These are phyloP conservation scores for Hypocryptadius cinnamomeus DNA, from an alignment of 2,113 vertebrate genomes.

Conservation along the genomic window DNA sequence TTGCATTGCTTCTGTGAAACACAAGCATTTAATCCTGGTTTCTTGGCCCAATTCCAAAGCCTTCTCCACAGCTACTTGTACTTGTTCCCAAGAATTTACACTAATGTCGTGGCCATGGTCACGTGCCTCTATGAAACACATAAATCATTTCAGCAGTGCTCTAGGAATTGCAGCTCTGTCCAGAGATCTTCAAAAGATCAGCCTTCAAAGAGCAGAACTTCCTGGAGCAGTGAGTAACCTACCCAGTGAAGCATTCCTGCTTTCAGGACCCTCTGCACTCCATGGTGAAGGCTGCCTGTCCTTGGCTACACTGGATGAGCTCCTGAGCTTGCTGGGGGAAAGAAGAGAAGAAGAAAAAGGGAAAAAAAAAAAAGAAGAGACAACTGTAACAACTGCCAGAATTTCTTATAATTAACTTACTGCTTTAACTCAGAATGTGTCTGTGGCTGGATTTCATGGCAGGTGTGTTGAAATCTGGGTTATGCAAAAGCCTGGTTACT, in stretches of 20 bases:
- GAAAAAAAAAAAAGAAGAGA: background rate
- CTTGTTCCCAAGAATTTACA: constrained; percentile 4
- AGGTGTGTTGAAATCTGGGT: background rate
- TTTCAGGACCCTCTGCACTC: constrained; percentile 35
- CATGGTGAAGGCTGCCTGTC: constrained; percentile 31
- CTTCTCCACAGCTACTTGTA: background rate
- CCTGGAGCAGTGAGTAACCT: background rate
- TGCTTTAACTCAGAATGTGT: background rate
- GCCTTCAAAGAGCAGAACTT: constrained; percentile 8
- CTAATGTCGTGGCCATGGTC: background rate
- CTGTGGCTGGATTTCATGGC: background rate
- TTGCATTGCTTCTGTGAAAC: background rate
- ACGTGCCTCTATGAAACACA: background rate
- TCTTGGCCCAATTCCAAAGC: background rate
- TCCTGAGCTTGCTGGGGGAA: constrained; percentile 17
- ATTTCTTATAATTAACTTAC: background rate
- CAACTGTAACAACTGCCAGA: background rate
- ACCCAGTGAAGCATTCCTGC: constrained; percentile 49
- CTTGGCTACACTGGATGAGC: constrained; percentile 28
- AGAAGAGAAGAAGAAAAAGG: background rate
- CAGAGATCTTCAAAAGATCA: background rate
- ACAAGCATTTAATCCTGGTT: background rate
- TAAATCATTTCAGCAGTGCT: background rate
- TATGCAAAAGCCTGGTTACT: background rate
- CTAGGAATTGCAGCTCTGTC: background rate